Percentiles rank a stretch among this genome's conserved stretches.
These are phyloP conservation scores for Graptemys geographica DNA, from an alignment of 2,797 vertebrate species.

Conservation along the genomic window DNA sequence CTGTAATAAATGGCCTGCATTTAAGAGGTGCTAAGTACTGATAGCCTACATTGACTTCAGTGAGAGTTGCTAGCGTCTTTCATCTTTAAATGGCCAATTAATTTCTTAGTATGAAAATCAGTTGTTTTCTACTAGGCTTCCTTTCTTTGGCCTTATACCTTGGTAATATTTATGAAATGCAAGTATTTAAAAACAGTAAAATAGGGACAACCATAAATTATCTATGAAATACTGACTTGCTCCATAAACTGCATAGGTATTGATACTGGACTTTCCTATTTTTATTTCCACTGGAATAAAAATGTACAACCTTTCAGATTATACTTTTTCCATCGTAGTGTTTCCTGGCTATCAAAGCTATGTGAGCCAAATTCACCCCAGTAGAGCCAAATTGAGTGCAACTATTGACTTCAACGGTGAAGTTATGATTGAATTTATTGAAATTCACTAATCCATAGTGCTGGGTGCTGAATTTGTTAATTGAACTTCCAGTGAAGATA, in stretches of 20 bases:
- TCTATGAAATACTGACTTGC: not conserved
- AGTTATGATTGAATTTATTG: fast-evolving
- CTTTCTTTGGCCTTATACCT: not conserved
- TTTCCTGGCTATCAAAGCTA: not conserved
- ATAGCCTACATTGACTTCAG: too few species aligned
- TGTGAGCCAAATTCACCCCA: not conserved
- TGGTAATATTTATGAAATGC: not conserved
- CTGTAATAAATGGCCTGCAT: too few species aligned
- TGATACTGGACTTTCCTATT: too few species aligned
- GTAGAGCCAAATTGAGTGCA: too few species aligned
- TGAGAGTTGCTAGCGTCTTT: too few species aligned
- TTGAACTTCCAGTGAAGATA: fast-evolving
- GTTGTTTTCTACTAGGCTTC: not conserved
- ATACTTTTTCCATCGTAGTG: not conserved
- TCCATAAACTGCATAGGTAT: too few species aligned
- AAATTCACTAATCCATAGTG: not conserved
- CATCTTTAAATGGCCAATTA: too few species aligned
- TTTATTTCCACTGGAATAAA: too few species aligned
- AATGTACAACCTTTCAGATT: not conserved
- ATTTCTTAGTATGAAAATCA: not conserved
- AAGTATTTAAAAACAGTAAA: not conserved
- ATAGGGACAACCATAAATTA: not conserved
- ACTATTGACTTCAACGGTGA: too few species aligned
- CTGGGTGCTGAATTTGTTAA: not conserved
- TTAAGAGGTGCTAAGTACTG: fast-evolving